These are phyloP conservation scores for Hiodon alosoides DNA, from an alignment of 2,113 vertebrate genomes.

Conservation along the genomic window DNA sequence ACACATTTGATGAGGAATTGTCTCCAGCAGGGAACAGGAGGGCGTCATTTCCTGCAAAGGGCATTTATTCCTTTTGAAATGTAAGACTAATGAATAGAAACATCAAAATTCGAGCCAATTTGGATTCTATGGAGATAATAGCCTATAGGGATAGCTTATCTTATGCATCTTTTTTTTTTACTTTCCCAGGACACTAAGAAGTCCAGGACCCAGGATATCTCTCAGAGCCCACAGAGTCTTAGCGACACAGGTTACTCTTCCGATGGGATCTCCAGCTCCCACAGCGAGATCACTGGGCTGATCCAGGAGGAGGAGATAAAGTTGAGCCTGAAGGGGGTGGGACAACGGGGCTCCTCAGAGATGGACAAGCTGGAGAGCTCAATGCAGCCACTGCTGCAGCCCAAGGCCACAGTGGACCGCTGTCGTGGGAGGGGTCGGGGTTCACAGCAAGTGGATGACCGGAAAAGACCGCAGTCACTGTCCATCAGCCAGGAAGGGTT, in stretches of 20 bases:
- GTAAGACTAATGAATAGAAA: not conserved
- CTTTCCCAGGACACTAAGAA: slow-evolving; percentile 77
- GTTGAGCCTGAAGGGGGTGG: slow-evolving; percentile 76
- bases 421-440: slow-evolving; percentile 51
- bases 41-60: no score
- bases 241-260: slow-evolving; percentile 74
- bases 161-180: slow-evolving; percentile 25
- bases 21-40: no score
- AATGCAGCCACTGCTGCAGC: slow-evolving; percentile 78
- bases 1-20: no score
- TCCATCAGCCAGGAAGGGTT: slow-evolving; percentile 90
- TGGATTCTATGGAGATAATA: not conserved
- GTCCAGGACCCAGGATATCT: slow-evolving; percentile 84
- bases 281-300: slow-evolving; percentile 91
- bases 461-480: slow-evolving; percentile 80
- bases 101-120: not conserved
- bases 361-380: slow-evolving; percentile 86
- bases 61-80: no score
- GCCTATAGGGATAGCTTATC: not conserved
- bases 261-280: slow-evolving; percentile 84
- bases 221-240: slow-evolving; percentile 73
- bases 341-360: slow-evolving; percentile 74
- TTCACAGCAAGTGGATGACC: slow-evolving; percentile 51
- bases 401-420: slow-evolving; percentile 59
- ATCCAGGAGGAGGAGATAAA: slow-evolving; percentile 92